Base-by-base conservation (phyloP, 2,113 vertebrate genomes). In the Chaetodon trifascialis region DNA sequence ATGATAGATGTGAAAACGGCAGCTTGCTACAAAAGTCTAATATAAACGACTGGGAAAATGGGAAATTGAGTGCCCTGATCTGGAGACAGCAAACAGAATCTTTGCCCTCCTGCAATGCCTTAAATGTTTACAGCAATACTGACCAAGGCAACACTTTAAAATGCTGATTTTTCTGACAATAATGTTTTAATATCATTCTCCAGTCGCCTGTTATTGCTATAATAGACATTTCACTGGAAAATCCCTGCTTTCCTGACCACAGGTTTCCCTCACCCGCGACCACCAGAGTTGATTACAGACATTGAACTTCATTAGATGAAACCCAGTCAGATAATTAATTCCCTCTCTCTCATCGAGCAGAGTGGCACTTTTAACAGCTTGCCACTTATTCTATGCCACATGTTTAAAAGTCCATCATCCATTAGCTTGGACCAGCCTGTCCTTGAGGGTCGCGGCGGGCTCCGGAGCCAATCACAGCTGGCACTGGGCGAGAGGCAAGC, bases 221-320 rank as follows among this genome's bases (percentile, higher is more conserved):
- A 38, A 58, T 21, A 36, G 19, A 40, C 15, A 66, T 81, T 62
- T 47, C 38, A 47, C 21, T 56, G 7, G 69, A 60, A 70, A 73
- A 38, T 44, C 55, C 30, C 34, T n/a, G 38, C 80, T 67, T 72
- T 64, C 25, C 15, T n/a, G 73, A 73, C 66, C 44, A 21, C 67
- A 73, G 64, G 79, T 59, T 64, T 73, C 30, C 17, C 38, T 59
- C 65, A 63, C 19, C 46, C 47, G 56, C 49, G 0, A 36, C 72
- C 72, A 59, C 30, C 55, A 67, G 78, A 83, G 63, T 51, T 79
- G 74, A 86, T 86, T 89, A 81, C 77, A 71, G 66, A 54, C 30
- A 47, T 82, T 82, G 65, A 49, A 52, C 74, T 82, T 73, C 75
- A 85, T 87, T 84, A 82, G 84, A 64, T 68, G 70, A 71, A 71